A percentile compares a stretch with the other conserved stretches of the same genome.
Evolutionary conservation across 2,113 vertebrate species (phyloP).

Genomic region (Prunella himalayana): DNA sequence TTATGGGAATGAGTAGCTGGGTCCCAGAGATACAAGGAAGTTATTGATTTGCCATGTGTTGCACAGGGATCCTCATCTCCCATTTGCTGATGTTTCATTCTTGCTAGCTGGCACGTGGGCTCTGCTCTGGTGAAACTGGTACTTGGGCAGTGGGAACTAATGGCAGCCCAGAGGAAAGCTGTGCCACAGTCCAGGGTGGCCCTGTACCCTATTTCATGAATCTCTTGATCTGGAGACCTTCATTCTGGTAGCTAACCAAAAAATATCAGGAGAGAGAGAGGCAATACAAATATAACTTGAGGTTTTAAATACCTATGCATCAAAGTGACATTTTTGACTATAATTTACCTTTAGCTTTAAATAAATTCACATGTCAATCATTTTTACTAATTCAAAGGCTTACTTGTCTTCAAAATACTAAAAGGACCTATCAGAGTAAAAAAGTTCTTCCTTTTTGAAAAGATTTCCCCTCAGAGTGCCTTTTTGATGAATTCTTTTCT

Average conservation of each 20-base stretch:
- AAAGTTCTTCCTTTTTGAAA: not conserved
- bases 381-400: slow-evolving; percentile 51
- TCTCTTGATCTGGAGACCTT: not conserved
- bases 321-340: not conserved
- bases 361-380: slow-evolving; percentile 60
- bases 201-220: not conserved
- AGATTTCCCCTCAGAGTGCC: not conserved
- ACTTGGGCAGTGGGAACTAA: not conserved
- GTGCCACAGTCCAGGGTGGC: not conserved
- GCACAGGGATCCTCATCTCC: not conserved
- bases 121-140: not conserved
- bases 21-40: not conserved
- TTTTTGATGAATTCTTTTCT: slow-evolving; percentile 18
- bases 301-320: not conserved
- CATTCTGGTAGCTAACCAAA: not conserved
- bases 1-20: not conserved
- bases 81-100: not conserved
- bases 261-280: not conserved
- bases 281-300: not conserved
- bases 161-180: not conserved
- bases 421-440: not conserved
- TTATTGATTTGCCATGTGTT: not conserved
- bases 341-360: slow-evolving; percentile 12
- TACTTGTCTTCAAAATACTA: slow-evolving; percentile 1
- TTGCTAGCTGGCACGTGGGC: not conserved